These are phyloP conservation scores for Ariolimax columbianus DNA, from an alignment of 2,888 invertebrate genomes.

Conservation along the genomic window DNA sequence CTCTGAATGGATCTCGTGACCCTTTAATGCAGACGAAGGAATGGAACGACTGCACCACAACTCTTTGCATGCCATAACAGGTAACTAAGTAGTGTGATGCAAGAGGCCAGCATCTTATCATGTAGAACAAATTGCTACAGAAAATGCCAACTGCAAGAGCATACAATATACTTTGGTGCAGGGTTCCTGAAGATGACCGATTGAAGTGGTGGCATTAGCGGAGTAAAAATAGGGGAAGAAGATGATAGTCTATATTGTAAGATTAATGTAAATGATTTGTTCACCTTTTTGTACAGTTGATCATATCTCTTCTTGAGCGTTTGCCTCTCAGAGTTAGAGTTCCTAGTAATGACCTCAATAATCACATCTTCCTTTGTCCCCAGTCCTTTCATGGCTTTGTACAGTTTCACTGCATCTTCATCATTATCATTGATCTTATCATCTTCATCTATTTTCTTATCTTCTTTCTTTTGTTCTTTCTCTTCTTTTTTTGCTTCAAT, in stretches of 20 bases:
- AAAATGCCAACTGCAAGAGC: no score
- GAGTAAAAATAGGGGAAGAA: no score
- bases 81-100: no score
- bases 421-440: slow-evolving; percentile 51
- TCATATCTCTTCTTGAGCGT: slow-evolving; percentile 60
- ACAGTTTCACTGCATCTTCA: slow-evolving; percentile 66
- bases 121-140: no score
- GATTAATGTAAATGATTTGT: not conserved
- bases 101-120: no score
- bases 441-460: slow-evolving; percentile 11
- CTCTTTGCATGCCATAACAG: no score
- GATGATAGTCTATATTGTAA: not conserved
- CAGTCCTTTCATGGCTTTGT: slow-evolving; percentile 68
- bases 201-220: no score
- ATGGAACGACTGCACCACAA: no score
- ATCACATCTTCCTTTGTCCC: slow-evolving; percentile 68
- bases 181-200: no score
- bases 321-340: slow-evolving; percentile 72
- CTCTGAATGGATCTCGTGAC: no score
- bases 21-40: no score
- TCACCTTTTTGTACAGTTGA: slow-evolving; percentile 42
- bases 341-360: slow-evolving; percentile 67
- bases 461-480: not conserved
- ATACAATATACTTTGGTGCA: no score
- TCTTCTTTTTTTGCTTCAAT: not conserved